Conservation (phyloP, 64 coral and sea anemone genomes). For the Exaiptasia diaphana region DNA sequence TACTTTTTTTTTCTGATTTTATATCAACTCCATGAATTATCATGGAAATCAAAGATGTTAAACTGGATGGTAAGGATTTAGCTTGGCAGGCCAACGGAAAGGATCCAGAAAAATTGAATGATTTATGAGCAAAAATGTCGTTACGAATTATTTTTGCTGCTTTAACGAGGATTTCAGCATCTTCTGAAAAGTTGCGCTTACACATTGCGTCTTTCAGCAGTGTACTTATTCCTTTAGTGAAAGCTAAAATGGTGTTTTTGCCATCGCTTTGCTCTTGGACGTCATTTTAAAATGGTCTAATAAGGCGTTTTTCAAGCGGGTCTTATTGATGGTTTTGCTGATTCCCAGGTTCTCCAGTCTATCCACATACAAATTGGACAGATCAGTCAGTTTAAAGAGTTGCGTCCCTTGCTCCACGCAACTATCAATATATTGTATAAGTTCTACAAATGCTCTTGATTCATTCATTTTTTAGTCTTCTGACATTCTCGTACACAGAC, state of each 20-base stretch:
- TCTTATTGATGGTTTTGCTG: not conserved
- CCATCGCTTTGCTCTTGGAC: constrained; percentile 35
- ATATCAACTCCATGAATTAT: constrained; percentile 48
- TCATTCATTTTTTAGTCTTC: constrained; percentile 2
- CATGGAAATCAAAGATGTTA: constrained; percentile 30
- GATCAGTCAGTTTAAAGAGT: not conserved
- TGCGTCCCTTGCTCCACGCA: not conserved
- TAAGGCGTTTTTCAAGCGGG: not conserved
- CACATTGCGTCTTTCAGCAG: constrained; percentile 9
- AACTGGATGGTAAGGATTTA: constrained; percentile 25
- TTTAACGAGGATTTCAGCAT: constrained; percentile 20
- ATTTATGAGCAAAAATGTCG: constrained; percentile 44
- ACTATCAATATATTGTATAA: not conserved
- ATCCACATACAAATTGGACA: not conserved
- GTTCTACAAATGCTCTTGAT: constrained; percentile 18
- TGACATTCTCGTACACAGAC: too few relatives aligned
- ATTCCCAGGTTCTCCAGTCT: not conserved
- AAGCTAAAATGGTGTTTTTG: constrained; percentile 11
- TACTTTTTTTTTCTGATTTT: not conserved
- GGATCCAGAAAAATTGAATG: constrained; percentile 49
- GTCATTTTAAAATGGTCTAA: not conserved
- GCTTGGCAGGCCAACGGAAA: constrained; percentile 32
- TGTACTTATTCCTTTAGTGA: not conserved
- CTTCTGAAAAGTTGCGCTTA: constrained; percentile 31
- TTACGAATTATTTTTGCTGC: constrained; percentile 55